Evolutionary conservation across 35 echinoderm and acorn worm genomes (phyloP).

Genomic region (Stichopus chloronotus): DNA sequence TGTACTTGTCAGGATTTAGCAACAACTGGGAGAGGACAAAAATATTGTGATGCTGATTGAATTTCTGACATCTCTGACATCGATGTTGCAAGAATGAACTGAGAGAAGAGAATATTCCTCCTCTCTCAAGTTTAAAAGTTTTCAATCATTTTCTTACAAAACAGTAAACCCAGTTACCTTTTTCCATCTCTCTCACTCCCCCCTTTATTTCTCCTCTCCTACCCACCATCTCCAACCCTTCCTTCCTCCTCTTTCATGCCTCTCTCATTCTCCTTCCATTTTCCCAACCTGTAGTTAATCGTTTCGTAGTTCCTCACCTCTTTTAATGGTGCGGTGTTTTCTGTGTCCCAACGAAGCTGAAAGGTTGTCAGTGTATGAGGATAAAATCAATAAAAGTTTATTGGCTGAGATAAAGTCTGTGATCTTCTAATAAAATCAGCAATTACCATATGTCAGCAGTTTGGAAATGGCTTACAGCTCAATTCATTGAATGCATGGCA

Average conservation of each 20-base stretch:
- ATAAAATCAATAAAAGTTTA: too few relatives aligned
- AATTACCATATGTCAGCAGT: too few relatives aligned
- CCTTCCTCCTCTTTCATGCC: too few relatives aligned
- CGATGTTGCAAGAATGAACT: too few relatives aligned
- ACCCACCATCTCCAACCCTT: too few relatives aligned
- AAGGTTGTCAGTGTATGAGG: neutral
- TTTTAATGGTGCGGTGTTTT: neutral
- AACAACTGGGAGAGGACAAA: conserved; percentile 56
- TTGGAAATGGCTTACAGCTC: too few relatives aligned
- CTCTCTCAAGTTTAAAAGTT: neutral
- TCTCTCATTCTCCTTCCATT: too few relatives aligned
- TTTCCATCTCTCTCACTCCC: neutral
- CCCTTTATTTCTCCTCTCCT: too few relatives aligned
- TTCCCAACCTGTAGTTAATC: too few relatives aligned
- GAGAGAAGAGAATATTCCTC: neutral
- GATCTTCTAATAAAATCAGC: too few relatives aligned
- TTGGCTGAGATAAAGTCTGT: too few relatives aligned
- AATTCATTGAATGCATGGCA: too few relatives aligned
- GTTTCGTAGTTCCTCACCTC: neutral
- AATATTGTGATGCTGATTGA: neutral
- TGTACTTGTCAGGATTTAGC: conserved; percentile 69
- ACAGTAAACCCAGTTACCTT: neutral
- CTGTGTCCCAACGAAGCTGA: conserved; percentile 45
- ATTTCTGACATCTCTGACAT: neutral
- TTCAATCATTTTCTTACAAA: neutral